Evolutionary conservation across 2,888 invertebrate species (phyloP), one percentile per base, ranked within the genome.

Genomic region (Melieria picta): DNA sequence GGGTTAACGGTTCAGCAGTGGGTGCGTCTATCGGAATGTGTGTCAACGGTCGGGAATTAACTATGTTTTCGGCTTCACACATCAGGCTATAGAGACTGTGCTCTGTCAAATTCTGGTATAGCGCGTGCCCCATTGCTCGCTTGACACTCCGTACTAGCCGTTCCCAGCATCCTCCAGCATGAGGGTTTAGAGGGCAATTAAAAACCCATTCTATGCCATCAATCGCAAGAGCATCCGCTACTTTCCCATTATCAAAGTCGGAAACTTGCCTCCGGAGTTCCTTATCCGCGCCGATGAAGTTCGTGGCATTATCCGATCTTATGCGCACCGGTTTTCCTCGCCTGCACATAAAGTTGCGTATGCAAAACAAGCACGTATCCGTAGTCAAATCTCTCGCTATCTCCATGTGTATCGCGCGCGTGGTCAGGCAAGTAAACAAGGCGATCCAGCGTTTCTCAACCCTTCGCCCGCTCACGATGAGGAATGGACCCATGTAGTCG

Each of bases 291-390:
- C 63, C 71, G 10, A 72, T 43, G 30, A 74, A 69, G 10, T 74
- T 74, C n/a, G 72, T 74, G 3, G 73, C 74, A 43, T 72, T 73
- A 47, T 76, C 74, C n/a, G 57, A 67, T 10, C 72, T 55, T 9
- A 76, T 68, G 9, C 69, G 62, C 5, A 63, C 64, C 4, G 74
- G 69, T 5, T 42, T 50, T 5, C 70, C 71, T 10, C 74, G 66
- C 5, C 69, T 50, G 47, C 69, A 72, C 9, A 78, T 76, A 62
- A 77, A 76, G 52, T 78, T 78, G 13, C 74, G 42, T 9, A 79
- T 70, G 16, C 69, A 57, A 7, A 74, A 7, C 30, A 79, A 71
- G 58, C 74, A 79, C 0, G 77, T 65, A 46, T 77, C 76, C 0
- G 75, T 76, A 4, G 74, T 74, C 9, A 79, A 50, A 62, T 75